Conservation (phyloP, 1,140 invertebrate genomes). For the Acyrthosiphon pisum region DNA sequence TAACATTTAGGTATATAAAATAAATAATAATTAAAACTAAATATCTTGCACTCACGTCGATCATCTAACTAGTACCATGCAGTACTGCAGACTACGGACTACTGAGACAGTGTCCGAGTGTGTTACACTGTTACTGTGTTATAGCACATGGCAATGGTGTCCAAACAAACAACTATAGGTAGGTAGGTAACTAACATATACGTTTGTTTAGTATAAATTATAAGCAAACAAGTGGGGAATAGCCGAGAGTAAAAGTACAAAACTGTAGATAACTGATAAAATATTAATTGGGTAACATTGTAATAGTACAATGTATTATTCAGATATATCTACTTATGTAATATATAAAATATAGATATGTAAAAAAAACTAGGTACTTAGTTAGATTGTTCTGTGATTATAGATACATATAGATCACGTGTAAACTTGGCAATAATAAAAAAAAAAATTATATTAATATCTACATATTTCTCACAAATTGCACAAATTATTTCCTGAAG, state of each 20-base stretch:
- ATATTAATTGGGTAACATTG: background rate
- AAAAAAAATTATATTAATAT: too few relatives aligned
- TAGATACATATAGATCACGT: too few relatives aligned
- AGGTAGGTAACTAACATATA: too few relatives aligned
- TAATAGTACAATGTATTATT: background rate
- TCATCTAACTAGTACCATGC: background rate
- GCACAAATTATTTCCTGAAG: too few relatives aligned
- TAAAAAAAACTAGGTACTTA: background rate
- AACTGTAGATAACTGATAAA: background rate
- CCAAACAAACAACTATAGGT: background rate
- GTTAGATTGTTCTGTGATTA: too few relatives aligned
- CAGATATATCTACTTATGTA: background rate
- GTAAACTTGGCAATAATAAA: too few relatives aligned
- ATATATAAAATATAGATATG: background rate
- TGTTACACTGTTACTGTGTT: background rate
- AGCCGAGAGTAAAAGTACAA: background rate
- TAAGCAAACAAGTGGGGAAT: background rate
- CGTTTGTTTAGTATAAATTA: background rate
- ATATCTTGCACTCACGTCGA: background rate
- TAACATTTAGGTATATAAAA: background rate
- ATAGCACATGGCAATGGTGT: background rate
- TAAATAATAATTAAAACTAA: background rate
- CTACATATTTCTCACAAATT: too few relatives aligned
- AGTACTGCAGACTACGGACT: background rate
- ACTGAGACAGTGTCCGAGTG: background rate